Conservation (phyloP, 2,888 invertebrate species). For the Craniophora ligustri region DNA sequence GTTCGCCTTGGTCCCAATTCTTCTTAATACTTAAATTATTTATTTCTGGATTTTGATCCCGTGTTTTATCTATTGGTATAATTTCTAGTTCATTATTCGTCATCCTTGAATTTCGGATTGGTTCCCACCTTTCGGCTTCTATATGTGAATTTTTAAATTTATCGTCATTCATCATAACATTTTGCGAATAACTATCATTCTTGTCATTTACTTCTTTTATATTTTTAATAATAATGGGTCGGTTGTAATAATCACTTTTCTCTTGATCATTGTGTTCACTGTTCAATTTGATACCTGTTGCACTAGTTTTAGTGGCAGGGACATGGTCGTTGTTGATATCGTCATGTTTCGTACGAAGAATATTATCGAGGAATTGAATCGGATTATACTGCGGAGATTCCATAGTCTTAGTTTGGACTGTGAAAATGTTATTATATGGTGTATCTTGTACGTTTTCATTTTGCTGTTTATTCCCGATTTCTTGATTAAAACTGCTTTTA, state of each 20-base stretch:
- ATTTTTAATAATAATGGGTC: conserved; percentile 6
- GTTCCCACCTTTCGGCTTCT: conserved; percentile 1
- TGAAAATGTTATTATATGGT: background rate
- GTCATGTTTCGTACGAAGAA: conserved; percentile 11
- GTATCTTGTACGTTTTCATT: conserved; percentile 8
- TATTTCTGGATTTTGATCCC: background rate
- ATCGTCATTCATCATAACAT: background rate
- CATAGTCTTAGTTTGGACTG: background rate
- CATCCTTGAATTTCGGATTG: background rate
- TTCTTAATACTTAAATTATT: background rate
- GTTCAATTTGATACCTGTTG: background rate
- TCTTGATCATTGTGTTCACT: conserved; percentile 6
- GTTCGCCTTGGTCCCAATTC: background rate
- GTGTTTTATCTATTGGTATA: background rate
- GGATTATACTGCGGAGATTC: background rate
- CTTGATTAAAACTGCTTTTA: background rate
- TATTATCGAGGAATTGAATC: conserved; percentile 8
- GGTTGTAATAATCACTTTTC: conserved; percentile 3
- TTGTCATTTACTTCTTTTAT: background rate
- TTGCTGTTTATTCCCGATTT: background rate
- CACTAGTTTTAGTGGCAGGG: background rate
- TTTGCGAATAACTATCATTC: background rate
- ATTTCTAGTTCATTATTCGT: background rate
- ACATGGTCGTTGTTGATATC: conserved; percentile 14
- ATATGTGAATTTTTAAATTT: conserved; percentile 1